Percentiles rank a stretch among this genome's conserved stretches.
phyloP scores from a whole-genome alignment of 2,888 invertebrate genomes.

The Oligia fasciuncula region DNA sequence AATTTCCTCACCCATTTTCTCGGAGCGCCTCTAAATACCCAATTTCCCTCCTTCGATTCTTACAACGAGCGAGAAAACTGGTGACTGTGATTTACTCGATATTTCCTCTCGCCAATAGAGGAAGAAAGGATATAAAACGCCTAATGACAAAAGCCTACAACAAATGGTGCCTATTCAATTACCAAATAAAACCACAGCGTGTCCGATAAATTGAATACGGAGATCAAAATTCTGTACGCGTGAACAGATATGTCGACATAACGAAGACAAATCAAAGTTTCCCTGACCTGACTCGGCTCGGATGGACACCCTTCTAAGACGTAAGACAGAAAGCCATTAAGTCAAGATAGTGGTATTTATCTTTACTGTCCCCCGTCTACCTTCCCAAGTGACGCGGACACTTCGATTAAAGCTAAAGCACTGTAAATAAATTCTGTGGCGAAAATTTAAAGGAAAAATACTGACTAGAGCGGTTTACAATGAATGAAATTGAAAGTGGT shows the following conservation, averaged over 20 bases:
- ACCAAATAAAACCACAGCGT: constrained; percentile 55
- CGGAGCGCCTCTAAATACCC: constrained; percentile 31
- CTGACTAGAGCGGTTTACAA: constrained; percentile 31
- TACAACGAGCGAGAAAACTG: constrained; percentile 13
- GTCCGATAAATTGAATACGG: constrained; percentile 72
- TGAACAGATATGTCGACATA: constrained; percentile 80
- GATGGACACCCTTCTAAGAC: constrained; percentile 82
- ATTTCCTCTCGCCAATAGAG: constrained; percentile 2
- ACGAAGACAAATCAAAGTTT: constrained; percentile 89
- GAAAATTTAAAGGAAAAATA: constrained; percentile 35
- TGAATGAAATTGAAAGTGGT: constrained; percentile 48
- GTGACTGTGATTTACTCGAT: constrained; percentile 30
- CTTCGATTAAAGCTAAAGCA: constrained; percentile 74
- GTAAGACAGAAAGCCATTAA: constrained; percentile 85
- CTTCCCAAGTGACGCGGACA: constrained; percentile 75
- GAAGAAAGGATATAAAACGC: constrained; percentile 20
- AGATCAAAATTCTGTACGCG: constrained; percentile 78
- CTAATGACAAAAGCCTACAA: constrained; percentile 35
- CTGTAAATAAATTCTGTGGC: constrained; percentile 62
- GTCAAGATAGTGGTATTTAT: constrained; percentile 87
- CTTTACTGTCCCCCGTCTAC: constrained; percentile 76
- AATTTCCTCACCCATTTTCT: constrained; percentile 53
- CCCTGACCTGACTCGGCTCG: constrained; percentile 78
- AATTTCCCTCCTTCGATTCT: constrained; percentile 42
- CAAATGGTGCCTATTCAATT: constrained; percentile 48